Evolutionary conservation across 2,888 invertebrate species (phyloP), one percentile per base, ranked within the genome.

Genomic region (Dendrolimus houi): DNA sequence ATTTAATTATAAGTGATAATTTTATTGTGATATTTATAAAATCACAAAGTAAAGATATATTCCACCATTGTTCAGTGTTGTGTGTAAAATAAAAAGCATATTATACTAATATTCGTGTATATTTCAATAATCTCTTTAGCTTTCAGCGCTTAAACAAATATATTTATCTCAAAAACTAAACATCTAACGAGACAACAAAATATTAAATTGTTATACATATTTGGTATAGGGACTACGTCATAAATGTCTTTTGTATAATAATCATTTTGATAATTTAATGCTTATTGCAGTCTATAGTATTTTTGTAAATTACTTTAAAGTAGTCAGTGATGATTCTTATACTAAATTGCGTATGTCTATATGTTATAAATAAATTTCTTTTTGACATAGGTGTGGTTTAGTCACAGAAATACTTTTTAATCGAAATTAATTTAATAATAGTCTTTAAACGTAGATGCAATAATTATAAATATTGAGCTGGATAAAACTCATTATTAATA

Each of bases 171-270:
- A 59, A 8, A 57, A 63, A 61, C 73, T 72, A 78, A 80, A 83
- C 71, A 80, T 79, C 71, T 75, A 83, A 83, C 79, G 83, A 80
- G 74, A 76, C 68, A 74, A 75, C 84, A 83, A 79, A 82, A 79
- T 72, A 67, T 71, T 69, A 74, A 76, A 71, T 67, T 69, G 66
- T 75, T 70, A 72, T 71, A 79, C 70, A 74, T 81, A 84, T 87
- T 87, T 87, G 87, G 87, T 87, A 81, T 79, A 75, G 70, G 68
- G 80, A 83, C 81, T 85, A 85, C 70, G 67, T 73, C 65, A 72
- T 71, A 69, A 73, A 74, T 87, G 87, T 89, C 86, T 88, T 88
- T 86, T 83, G 71, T 77, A 29, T 29, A 75, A 70, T 77, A 75
- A 74, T 71, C 67, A 70, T 60, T 69, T 70, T 67, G 72, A 75